Conservation (phyloP, 1,140 invertebrate species). For the Pseudomyrmex gracilis region DNA sequence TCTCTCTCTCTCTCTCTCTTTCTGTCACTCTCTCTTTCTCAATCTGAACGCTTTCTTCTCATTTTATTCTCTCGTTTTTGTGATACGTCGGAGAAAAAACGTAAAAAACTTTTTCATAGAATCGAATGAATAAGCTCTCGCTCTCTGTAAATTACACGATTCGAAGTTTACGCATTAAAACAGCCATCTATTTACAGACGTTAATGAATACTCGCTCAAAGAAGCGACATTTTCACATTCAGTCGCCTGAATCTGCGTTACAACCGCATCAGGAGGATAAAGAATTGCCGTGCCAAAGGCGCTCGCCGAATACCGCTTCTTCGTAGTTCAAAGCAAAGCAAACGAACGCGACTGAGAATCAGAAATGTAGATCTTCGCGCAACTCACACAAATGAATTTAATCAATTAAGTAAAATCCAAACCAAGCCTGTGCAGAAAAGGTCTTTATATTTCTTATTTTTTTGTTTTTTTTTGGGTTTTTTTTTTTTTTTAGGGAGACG, state of each 20-base stretch:
- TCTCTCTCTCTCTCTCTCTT: background rate
- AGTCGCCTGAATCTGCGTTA: constrained; percentile 24
- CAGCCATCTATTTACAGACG: constrained; percentile 28
- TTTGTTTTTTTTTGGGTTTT: too few relatives aligned
- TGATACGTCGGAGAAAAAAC: background rate
- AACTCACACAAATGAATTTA: constrained; percentile 22
- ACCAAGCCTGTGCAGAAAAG: too few relatives aligned
- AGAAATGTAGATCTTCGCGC: constrained; percentile 3
- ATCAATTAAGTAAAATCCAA: background rate
- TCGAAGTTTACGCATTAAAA: constrained; percentile 2
- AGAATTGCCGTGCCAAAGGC: constrained; percentile 14
- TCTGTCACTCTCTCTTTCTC: background rate
- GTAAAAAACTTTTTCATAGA: background rate
- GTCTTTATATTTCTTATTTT: too few relatives aligned
- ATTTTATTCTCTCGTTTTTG: background rate
- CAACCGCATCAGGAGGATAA: constrained; percentile 10
- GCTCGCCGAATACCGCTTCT: background rate
- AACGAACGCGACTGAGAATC: too few relatives aligned
- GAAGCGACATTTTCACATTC: constrained; percentile 29
- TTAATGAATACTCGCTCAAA: constrained; percentile 28
- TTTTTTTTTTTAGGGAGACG: too few relatives aligned
- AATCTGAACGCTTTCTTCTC: background rate
- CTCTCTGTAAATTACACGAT: constrained; percentile 18
- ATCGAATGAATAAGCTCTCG: background rate
- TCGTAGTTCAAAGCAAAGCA: too few relatives aligned